Evolutionary conservation across 2,113 vertebrate species (phyloP), one percentile per base, ranked within the genome.

Genomic region (Cyprinus carpio): DNA sequence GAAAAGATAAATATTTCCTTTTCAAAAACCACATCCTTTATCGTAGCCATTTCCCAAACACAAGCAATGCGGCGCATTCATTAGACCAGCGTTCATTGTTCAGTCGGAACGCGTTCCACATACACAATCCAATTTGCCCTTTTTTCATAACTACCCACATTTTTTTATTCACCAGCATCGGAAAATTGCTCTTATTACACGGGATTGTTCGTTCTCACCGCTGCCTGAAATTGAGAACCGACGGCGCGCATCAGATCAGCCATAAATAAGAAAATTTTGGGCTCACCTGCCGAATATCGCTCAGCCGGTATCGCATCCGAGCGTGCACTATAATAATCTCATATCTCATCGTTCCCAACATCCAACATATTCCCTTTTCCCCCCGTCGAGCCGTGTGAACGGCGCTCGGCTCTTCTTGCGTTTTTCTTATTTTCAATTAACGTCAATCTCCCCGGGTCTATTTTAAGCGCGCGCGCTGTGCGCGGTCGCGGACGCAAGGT

Each of bases 381-480:
- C 60, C 78, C 11, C 64, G 65, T 82, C 65, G 43, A 82, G 62
- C 62, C 79, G 80, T n/a, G 64, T 69, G 80, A 67, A 82, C 64
- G 80, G 46, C 60, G 74, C 56, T 31, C 74, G 4, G 40, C 60
- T 58, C 49, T 49, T 65, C 90, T 91, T 93, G 93, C 92, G 92
- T 93, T 92, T 94, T 85, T 93, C 92, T 92, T 92, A 92, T 83
- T 87, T 84, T 77, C 69, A 84, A 84, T 87, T 84, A 87, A 93
- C 93, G 91, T 91, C 93, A 93, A 94, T 92, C 93, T 94, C 93
- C 93, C 92, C 89, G 92, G 92, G 91, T 91, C 91, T 93, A 90
- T 93, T 93, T 93, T 93, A 91, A 93, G 88, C 91, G 92, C 92
- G 93, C 92, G 92, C 93, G 92, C 91, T 83, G 13, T 81, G 84